Evolutionary conservation across 2,888 invertebrate species (phyloP), one percentile per base, ranked within the genome.

Genomic region (Trichogramma evanescens): DNA sequence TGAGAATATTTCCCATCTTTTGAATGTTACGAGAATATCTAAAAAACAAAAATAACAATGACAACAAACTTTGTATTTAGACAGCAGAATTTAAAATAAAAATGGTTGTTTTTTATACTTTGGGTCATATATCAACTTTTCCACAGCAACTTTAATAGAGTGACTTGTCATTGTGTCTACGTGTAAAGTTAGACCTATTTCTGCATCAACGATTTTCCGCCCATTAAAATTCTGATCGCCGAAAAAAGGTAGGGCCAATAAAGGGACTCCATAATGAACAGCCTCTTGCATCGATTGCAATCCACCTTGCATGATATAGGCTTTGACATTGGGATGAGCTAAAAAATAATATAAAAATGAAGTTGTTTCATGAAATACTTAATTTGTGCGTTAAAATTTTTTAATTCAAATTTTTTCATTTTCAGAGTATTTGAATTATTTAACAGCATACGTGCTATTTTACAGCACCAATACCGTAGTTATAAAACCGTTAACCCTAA

Each of bases 241-340:
- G 56, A 74, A 74, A 67, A 75, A 75, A 46, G 75, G 75, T 50
- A 75, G 67, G 4, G 70, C 73, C 59, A 75, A 67, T 51, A 75
- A 58, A 6, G 75, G 75, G 3, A 75, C 72, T 5, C 67, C 67
- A 59, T 74, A 70, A 64, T 73, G 66, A 39, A 75, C 74, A n/a
- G 75, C 75, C 69, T 75, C 75, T 58, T 75, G 75, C 58, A 75
- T 66, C 46, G 75, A 75, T 63, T 75, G 75, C 52, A 75, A 65
- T 56, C 75, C 75, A 44, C 75, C 75, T 64, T 75, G 75, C 75
- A 75, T 75, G 58, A 75, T 69, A 64, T 73, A 75, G 26, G 70
- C 66, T 63, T 71, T 68, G 41, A 71, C 64, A 57, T 70, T 74
- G 43, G 68, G 70, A 67, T 75, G 75, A 45, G 73, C 75, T 75